Base-by-base conservation (phyloP, 2,888 invertebrate species). In the Cecidostiba fungosa region DNA sequence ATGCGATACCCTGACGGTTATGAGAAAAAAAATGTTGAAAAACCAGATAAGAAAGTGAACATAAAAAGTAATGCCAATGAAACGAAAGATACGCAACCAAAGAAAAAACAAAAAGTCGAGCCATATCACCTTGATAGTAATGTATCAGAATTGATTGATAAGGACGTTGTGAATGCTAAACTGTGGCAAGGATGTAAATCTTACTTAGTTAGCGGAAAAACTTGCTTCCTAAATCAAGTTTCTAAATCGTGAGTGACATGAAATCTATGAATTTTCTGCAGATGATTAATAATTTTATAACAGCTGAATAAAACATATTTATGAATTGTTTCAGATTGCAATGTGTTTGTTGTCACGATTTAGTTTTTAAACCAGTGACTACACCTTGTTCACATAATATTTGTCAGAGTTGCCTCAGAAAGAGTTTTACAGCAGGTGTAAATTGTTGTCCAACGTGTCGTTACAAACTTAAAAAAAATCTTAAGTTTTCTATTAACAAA, bases 281-380 rank as follows among this genome's bases (percentile, higher is more conserved):
- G 14, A 23, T 72, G 62, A 62, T 32, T 6, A 29, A n/a, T 29
- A 62, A 39, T n/a, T 3, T 39, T 0, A 54, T 54, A 32, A 36
- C 19, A 70, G 16, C 4, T 26, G 10, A 23, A 39, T 12, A n/a
- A 70, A 70, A 82, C 19, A 54, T 54, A 29, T 36, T 66, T 66
- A 43, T 29, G 26, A 69, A 47, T 50, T 39, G 66, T 82, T 84
- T 32, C 39, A 84, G 84, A 50, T 97, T 97, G 91, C 94, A 95
- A 23, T 98, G 98, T 90, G 96, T 96, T 76, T 97, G 97, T 89
- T 97, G 97, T 90, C 96, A 96, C 90, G 97, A 97, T 78, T 92
- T 97, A 3, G 95, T 96, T 0, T 95, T 94, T 85, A 94, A 94
- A 84, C 97, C 97, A 0, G 94, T 97, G n/a, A 97, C 97, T 0